These are phyloP conservation scores for Holothuria leucospilota DNA, from an alignment of 53 echinoderm and acorn worm species.

Conservation along the genomic window DNA sequence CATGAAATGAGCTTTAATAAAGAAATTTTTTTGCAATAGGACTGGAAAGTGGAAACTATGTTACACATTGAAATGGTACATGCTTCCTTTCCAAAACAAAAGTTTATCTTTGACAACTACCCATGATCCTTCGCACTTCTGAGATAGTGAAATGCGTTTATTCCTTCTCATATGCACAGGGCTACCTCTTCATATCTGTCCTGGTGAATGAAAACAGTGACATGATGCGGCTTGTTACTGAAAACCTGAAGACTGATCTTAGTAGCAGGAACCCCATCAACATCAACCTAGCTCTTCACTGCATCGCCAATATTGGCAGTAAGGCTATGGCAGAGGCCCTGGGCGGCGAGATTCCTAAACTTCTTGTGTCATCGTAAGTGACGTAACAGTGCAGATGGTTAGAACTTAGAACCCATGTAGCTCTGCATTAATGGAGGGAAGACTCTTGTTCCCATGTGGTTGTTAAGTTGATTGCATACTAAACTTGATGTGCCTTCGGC, in stretches of 20 bases:
- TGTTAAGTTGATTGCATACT: too few species aligned
- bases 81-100: not conserved
- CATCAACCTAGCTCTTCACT: conserved; percentile 96
- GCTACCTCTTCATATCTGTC: conserved; percentile 97
- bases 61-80: too few species aligned
- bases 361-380: conserved; percentile 89
- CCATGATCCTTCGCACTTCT: not conserved
- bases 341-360: conserved; percentile 87
- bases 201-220: conserved; percentile 93
- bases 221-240: conserved; percentile 86
- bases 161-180: conserved; percentile 45
- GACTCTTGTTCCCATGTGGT: too few species aligned
- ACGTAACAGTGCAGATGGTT: too few species aligned
- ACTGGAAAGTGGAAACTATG: too few species aligned
- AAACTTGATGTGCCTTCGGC: too few species aligned
- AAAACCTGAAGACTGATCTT: conserved; percentile 95
- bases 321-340: conserved; percentile 94
- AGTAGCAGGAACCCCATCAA: conserved; percentile 75
- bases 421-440: too few species aligned
- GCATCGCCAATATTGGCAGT: conserved; percentile 99
- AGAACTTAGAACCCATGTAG: too few species aligned
- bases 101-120: not conserved
- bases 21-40: too few species aligned
- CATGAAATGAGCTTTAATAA: too few species aligned
- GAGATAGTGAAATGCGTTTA: not conserved